phyloP scores from a whole-genome alignment of 2,888 invertebrate genomes.

The Yponomeuta cagnagella region DNA sequence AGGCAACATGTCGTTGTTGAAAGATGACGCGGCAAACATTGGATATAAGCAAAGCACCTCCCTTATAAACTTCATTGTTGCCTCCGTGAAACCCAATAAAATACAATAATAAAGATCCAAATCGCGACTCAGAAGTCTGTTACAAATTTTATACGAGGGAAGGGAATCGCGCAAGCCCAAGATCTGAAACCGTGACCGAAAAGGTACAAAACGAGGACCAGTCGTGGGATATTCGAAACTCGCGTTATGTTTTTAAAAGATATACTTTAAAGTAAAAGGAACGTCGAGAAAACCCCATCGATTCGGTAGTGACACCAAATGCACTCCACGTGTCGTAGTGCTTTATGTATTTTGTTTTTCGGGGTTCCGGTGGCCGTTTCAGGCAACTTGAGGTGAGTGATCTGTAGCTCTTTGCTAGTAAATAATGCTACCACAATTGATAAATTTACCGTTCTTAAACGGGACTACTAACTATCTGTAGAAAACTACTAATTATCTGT shows the following conservation, averaged over 20 bases:
- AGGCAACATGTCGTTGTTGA: too few species aligned
- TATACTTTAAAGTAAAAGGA: conserved; percentile 6
- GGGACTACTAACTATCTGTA: too few species aligned
- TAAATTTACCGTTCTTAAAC: too few species aligned
- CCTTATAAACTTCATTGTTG: neutral
- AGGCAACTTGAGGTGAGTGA: neutral
- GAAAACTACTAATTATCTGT: too few species aligned
- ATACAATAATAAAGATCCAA: neutral
- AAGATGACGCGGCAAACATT: too few species aligned
- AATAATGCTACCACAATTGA: too few species aligned
- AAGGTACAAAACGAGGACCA: neutral
- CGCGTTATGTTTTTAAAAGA: conserved; percentile 12
- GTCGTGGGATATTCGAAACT: conserved; percentile 6
- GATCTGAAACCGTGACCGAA: neutral
- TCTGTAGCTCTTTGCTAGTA: too few species aligned
- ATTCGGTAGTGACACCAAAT: conserved; percentile 14
- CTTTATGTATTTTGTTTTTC: conserved; percentile 11
- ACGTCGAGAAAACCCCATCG: conserved; percentile 7
- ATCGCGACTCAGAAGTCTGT: neutral
- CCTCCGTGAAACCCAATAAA: neutral
- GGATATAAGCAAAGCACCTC: neutral
- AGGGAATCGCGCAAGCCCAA: neutral
- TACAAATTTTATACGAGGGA: neutral
- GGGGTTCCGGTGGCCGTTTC: conserved; percentile 1
- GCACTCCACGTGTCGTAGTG: conserved; percentile 8